Evolutionary conservation across 2,797 vertebrate genomes (phyloP).

Genomic region (Ceyx erithaca): DNA sequence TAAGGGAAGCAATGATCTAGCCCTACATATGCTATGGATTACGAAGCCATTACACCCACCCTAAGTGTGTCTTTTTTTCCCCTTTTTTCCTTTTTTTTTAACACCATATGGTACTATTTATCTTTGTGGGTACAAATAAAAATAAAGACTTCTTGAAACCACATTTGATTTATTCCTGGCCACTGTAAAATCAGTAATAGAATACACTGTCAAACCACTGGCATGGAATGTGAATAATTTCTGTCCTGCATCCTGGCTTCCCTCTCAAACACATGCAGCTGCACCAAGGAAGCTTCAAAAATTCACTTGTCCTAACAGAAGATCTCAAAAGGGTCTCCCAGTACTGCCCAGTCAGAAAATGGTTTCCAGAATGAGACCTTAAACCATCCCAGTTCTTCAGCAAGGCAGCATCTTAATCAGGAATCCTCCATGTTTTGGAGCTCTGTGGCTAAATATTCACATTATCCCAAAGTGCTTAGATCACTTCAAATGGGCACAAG

Average conservation of each 20-base stretch:
- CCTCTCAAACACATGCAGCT: not conserved
- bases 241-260: not conserved
- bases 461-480: constrained; percentile 46
- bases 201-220: constrained; percentile 68
- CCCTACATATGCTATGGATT: constrained; percentile 52
- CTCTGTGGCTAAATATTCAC: constrained; percentile 31
- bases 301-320: not conserved
- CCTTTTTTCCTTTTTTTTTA: not conserved
- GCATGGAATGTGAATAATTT: constrained; percentile 53
- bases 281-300: not conserved
- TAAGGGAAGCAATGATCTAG: constrained; percentile 1
- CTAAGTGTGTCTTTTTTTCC: not conserved
- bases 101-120: constrained; percentile 59
- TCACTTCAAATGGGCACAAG: constrained; percentile 58
- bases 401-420: constrained; percentile 11
- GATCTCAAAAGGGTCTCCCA: not conserved
- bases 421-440: constrained; percentile 19
- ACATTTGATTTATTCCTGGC: constrained; percentile 61
- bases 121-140: constrained; percentile 63
- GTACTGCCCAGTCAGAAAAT: not conserved
- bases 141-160: constrained; percentile 65
- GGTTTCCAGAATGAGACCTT: not conserved
- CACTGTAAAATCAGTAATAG: constrained; percentile 68
- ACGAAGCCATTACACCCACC: constrained; percentile 31
- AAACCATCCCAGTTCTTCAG: not conserved